Conservation (phyloP, 2,797 vertebrate genomes). For the Psittacula derbiana region DNA sequence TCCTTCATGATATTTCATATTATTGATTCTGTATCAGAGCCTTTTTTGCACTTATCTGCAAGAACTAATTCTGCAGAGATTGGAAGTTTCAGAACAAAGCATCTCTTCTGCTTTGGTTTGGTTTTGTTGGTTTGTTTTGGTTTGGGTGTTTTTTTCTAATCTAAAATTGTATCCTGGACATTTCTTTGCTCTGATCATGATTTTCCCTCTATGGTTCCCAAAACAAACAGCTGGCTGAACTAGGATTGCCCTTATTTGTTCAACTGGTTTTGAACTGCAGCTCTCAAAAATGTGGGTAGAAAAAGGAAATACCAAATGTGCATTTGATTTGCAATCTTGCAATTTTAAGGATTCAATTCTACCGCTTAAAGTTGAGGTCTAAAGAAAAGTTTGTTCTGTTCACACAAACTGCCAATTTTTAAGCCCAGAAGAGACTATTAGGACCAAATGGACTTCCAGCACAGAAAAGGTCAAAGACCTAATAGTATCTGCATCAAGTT, state of each 20-base stretch:
- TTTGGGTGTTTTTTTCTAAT: accelerated
- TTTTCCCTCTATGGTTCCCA: background rate
- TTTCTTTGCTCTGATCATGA: background rate
- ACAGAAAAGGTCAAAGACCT: background rate
- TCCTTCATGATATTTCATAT: background rate
- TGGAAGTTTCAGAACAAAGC: background rate
- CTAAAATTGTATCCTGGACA: background rate
- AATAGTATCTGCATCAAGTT: background rate
- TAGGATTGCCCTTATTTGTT: conserved; percentile 49
- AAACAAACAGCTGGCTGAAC: conserved; percentile 38
- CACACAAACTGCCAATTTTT: background rate
- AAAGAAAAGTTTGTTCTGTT: background rate
- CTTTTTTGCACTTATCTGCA: background rate
- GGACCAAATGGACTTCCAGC: background rate
- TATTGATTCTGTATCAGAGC: background rate
- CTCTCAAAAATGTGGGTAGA: background rate
- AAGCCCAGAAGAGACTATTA: background rate
- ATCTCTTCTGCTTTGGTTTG: background rate
- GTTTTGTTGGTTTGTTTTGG: background rate
- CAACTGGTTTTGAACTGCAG: conserved; percentile 13
- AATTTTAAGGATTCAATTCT: background rate
- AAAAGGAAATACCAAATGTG: background rate
- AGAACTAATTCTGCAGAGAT: background rate
- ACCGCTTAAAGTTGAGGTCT: background rate
- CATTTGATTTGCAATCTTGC: background rate